phyloP scores from a whole-genome alignment of 2,797 vertebrate genomes.

The Gadopsis marmoratus region DNA sequence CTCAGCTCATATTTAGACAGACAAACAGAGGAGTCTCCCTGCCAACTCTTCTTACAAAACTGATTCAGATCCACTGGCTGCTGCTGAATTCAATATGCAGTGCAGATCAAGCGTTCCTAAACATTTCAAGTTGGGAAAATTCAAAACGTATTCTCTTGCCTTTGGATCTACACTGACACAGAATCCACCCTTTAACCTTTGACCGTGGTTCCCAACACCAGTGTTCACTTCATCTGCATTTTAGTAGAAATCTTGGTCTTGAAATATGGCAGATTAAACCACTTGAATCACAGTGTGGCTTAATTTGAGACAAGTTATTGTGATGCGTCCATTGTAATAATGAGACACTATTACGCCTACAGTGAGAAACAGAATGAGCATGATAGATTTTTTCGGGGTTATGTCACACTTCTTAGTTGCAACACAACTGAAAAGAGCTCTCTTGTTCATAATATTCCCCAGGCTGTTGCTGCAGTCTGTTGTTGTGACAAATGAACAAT shows the following conservation, averaged over 20 bases:
- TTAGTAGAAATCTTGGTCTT: neutral
- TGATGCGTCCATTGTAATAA: conserved; percentile 8
- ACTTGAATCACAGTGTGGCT: neutral
- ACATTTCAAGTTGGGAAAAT: conserved; percentile 57
- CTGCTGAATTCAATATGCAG: conserved; percentile 61
- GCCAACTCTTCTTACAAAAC: conserved; percentile 59
- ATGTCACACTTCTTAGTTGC: conserved; percentile 43
- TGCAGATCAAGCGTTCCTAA: conserved; percentile 51
- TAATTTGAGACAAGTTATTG: conserved; percentile 11
- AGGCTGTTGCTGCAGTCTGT: conserved; percentile 48
- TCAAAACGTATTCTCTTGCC: conserved; percentile 36
- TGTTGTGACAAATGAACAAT: conserved; percentile 45
- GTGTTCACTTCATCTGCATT: neutral
- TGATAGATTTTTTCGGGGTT: conserved; percentile 23
- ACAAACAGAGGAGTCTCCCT: conserved; percentile 62
- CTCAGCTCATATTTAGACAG: conserved; percentile 67
- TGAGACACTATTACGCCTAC: conserved; percentile 8
- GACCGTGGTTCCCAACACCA: neutral
- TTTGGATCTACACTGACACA: conserved; percentile 33
- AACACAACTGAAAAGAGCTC: conserved; percentile 39
- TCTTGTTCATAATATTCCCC: conserved; percentile 44
- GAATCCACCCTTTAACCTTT: conserved; percentile 33
- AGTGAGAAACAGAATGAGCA: conserved; percentile 16
- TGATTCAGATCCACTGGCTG: conserved; percentile 64
- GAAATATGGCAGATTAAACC: neutral